Evolutionary conservation across 2,113 vertebrate genomes (phyloP).

Genomic region (Pseudorasbora parva): DNA sequence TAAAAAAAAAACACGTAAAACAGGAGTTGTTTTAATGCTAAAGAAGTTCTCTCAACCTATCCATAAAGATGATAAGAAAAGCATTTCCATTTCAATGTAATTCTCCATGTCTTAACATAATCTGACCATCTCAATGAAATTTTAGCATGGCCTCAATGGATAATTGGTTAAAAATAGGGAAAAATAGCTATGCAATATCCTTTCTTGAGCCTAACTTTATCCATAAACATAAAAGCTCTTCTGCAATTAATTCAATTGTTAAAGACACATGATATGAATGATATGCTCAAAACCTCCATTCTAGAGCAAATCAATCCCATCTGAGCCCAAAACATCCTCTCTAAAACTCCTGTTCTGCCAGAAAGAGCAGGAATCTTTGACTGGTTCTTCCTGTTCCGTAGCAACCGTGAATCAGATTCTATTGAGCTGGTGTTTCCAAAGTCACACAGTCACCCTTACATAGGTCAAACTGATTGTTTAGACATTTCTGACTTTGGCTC

Average conservation of each 20-base stretch:
- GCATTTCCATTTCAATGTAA: not conserved
- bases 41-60: not conserved
- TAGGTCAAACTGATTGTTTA: not conserved
- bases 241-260: not conserved
- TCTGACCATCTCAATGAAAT: not conserved
- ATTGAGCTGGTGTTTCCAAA: not conserved
- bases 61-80: not conserved
- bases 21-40: not conserved
- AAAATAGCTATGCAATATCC: not conserved
- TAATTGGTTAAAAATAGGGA: not conserved
- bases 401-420: constrained; percentile 1
- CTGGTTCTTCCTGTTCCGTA: constrained; percentile 2
- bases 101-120: not conserved
- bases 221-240: not conserved
- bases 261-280: not conserved
- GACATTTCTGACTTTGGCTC: not conserved
- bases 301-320: constrained; percentile 36
- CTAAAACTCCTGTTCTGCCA: constrained; percentile 26
- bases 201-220: not conserved
- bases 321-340: not conserved
- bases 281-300: not conserved
- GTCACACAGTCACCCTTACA: not conserved
- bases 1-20: not conserved
- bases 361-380: not conserved
- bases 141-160: not conserved